Percentiles rank a stretch among this genome's conserved stretches.
Conservation (phyloP, 64 coral and sea anemone genomes). For the Astreopora myriophthalma region DNA sequence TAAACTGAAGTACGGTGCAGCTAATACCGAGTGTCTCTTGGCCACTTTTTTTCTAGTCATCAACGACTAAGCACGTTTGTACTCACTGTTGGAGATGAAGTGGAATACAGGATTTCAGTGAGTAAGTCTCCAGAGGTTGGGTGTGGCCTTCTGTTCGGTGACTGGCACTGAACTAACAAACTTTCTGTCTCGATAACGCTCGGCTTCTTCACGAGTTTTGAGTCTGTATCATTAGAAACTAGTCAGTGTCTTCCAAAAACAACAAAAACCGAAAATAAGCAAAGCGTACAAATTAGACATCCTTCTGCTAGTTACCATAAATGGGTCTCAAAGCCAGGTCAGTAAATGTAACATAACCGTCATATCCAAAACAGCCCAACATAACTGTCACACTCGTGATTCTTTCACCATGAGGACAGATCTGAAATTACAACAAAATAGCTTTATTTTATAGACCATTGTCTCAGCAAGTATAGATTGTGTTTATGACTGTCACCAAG, state of each 20-base stretch:
- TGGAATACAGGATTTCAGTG: neutral
- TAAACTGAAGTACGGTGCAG: too few species aligned
- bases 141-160: neutral
- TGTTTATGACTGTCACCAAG: neutral
- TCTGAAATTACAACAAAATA: neutral
- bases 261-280: neutral
- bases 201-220: neutral
- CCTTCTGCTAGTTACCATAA: neutral
- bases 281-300: neutral
- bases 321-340: conserved; percentile 24
- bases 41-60: too few species aligned
- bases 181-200: neutral
- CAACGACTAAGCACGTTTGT: neutral
- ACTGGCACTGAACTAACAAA: neutral
- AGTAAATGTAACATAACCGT: conserved; percentile 20
- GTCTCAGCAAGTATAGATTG: too few species aligned
- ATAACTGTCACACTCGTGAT: conserved; percentile 25
- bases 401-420: neutral
- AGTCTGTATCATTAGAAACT: neutral
- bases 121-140: neutral
- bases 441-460: too few species aligned
- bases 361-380: conserved; percentile 29
- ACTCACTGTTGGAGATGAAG: conserved; percentile 9
- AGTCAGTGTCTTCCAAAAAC: neutral
- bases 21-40: too few species aligned